Base-by-base conservation (phyloP, 2,888 invertebrate species). In the Drosophila macrospina region DNA sequence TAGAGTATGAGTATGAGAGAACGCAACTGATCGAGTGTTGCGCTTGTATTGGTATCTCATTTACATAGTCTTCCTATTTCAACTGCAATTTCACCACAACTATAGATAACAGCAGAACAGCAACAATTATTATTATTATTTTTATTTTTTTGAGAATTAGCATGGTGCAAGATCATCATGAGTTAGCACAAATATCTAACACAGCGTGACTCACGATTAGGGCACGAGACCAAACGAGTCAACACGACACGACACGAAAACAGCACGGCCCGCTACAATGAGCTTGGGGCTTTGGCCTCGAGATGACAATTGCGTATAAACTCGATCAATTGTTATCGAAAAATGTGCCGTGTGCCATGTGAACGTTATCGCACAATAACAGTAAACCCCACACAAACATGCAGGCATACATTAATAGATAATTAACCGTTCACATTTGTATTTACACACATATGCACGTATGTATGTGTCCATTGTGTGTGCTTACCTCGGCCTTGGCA, bases 71-170 rank as follows among this genome's bases (percentile, higher is more conserved):
- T 30, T 39, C 20, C 16, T 28, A 34, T 48, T 15, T 37, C 11
- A 48, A 24, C 24, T 52, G 56, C 56, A 65, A 82, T 85, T 82
- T 82, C 86, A 78, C 80, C 86, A 82, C 56, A 60, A 42, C 57
- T 24, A 30, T 42, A 66, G 50, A 83, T 44, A 76, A 62, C 50
- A 44, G 48, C 32, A 59, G 30, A 50, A 20, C 10, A 34, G 48
- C 28, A 11, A 4, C 13, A 47, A 34, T 28, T 4, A 26, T 26
- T 11, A 11, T 13, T 10, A n/a, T n/a, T n/a, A n/a, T n/a, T n/a
- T n/a, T n/a, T n/a, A n/a, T 11, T n/a, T 16, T 54, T 75, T 70
- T n/a, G 34, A 41, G 20, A 72, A 75, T 76, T 60, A 59, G 63
- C 76, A 76, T 60, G 55, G 15, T 62, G 62, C 63, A 64, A 70